Base-by-base conservation (phyloP, 1,140 invertebrate genomes). In the Rhagoletis pomonella region DNA sequence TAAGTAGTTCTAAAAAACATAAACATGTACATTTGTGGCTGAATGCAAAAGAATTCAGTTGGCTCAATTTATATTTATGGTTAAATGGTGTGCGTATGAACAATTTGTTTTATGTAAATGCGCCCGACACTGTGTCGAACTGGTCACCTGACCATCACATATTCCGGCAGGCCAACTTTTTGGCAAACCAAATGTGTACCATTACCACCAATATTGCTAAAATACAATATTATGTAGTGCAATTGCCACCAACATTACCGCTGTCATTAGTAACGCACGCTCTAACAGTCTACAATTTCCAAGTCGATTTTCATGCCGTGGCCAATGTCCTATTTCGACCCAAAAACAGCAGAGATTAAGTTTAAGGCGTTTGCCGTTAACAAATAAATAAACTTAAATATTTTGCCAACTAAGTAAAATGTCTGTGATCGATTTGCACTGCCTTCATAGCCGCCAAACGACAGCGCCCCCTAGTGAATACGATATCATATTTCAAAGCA, bases 31-130 rank as follows among this genome's bases (percentile, higher is more conserved):
- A 47, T 12, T 19, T 39, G 2, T 39, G 42, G 65, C 12, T 29
- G 14, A 12, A 39, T 47, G 4, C 39, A 55, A 81, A 81, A 12
- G n/a, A 81, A 58, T 81, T 81, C 19, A 50, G 73, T 81, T 81
- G 73, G 50, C 73, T 81, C 47, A 86, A 86, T 86, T 86, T 62
- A 86, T 86, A 86, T 86, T 86, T 86, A 86, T 86, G 29, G 55
- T 62, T 64, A 64, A 86, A 64, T 86, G 58, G 84, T 86, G 84
- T 86, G 84, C 84, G 84, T 86, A 14, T 29, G 39, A 47, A 62
- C 58, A 86, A 86, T 86, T 86, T 62, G 58, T 60, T 62, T 62
- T 86, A 86, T 86, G 84, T 59, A 86, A 86, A 86, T 86, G 39
- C 17, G 84, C 62, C 42, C 47, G 42, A 42, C 47, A 29, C 47